Conservation (phyloP, 2,113 vertebrate genomes). For the Cavia aperea region DNA sequence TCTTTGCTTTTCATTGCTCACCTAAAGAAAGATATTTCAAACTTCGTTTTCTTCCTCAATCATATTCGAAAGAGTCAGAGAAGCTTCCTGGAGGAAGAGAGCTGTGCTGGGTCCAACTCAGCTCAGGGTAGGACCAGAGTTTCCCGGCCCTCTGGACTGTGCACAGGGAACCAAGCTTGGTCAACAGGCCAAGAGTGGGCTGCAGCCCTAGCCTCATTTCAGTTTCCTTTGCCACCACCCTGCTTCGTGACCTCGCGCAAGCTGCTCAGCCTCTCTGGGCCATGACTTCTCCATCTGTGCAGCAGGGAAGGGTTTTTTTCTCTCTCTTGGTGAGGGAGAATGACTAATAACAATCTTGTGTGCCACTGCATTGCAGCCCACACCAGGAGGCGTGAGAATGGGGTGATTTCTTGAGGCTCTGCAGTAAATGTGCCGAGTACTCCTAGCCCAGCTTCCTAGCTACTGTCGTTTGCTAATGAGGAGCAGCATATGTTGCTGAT, state of each 20-base stretch:
- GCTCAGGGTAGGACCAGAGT: neutral
- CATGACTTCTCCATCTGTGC: slow-evolving; percentile 37
- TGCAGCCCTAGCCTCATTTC: neutral
- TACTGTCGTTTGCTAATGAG: slow-evolving; percentile 56
- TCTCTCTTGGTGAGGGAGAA: neutral
- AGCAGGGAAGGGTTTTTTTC: neutral
- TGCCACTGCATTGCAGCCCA: neutral
- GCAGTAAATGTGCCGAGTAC: neutral
- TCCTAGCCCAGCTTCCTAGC: slow-evolving; percentile 29
- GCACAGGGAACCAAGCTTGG: too few relatives aligned
- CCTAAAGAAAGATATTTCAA: neutral
- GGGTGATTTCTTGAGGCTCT: slow-evolving; percentile 33
- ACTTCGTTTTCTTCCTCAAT: neutral
- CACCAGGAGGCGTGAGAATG: neutral
- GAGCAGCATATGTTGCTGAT: slow-evolving; percentile 61
- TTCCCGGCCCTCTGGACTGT: neutral
- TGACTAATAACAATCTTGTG: neutral
- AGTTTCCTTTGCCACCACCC: neutral
- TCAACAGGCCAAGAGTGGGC: fast-evolving
- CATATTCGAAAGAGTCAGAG: neutral
- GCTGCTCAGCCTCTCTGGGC: neutral
- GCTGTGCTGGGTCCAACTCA: neutral
- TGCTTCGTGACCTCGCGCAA: slow-evolving; percentile 41
- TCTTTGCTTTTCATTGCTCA: neutral
- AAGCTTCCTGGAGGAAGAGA: neutral